These are phyloP conservation scores for Drosophila orosa DNA, from an alignment of 1,140 invertebrate species.

Conservation along the genomic window DNA sequence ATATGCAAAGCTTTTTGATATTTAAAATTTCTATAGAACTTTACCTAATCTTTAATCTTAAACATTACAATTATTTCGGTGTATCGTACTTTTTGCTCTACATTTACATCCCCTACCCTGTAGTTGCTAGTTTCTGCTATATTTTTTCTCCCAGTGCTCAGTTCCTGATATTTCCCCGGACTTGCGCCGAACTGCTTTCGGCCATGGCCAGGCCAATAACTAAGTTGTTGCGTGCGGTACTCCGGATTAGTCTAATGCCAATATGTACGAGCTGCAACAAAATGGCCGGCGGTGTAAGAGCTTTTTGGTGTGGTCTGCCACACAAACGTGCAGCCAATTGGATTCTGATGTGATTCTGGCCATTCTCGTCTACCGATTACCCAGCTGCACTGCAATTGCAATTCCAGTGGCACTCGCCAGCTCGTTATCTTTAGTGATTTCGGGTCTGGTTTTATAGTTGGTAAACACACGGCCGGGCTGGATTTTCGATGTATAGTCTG, in stretches of 20 bases:
- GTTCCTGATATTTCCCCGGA: not conserved
- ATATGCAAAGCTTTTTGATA: too few species aligned
- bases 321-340: constrained; percentile 62
- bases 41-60: too few species aligned
- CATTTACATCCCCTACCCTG: not conserved
- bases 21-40: too few species aligned
- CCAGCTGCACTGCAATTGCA: constrained; percentile 25
- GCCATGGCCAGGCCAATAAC: constrained; percentile 54
- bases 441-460: constrained; percentile 22
- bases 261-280: constrained; percentile 65
- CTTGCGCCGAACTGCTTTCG: constrained; percentile 19
- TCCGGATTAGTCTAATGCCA: constrained; percentile 76
- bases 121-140: not conserved
- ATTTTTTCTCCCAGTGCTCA: not conserved
- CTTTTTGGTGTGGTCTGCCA: constrained; percentile 53
- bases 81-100: too few species aligned
- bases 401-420: constrained; percentile 14
- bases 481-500: constrained; percentile 5
- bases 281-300: constrained; percentile 51
- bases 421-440: constrained; percentile 49
- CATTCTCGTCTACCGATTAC: constrained; percentile 32
- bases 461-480: constrained; percentile 24
- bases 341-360: constrained; percentile 66
- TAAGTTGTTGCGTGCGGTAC: constrained; percentile 62
- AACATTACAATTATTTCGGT: too few species aligned